Evolutionary conservation across 2,797 vertebrate genomes (phyloP).

Genomic region (Hirundo rustica): DNA sequence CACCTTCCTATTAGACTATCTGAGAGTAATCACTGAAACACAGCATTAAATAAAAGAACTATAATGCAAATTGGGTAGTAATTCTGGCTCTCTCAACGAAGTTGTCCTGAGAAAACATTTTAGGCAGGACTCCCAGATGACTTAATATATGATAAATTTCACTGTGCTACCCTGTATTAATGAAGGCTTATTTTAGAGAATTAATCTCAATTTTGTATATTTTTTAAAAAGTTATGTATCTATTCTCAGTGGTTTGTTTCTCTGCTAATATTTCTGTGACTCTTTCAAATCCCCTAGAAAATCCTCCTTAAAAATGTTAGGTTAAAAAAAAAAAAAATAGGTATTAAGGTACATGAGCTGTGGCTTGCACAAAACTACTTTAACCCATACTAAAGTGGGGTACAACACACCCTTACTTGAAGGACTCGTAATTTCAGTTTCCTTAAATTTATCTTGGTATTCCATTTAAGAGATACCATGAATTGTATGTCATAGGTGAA

Average conservation of each 20-base stretch:
- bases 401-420: background rate
- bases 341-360: background rate
- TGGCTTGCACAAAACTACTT: background rate
- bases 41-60: background rate
- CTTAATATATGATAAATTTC: conserved; percentile 15
- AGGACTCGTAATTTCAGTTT: background rate
- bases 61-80: background rate
- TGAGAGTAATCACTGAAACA: background rate
- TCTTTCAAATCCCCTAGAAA: background rate
- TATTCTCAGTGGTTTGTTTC: background rate
- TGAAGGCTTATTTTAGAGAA: conserved; percentile 43
- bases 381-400: background rate
- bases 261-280: background rate
- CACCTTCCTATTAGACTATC: background rate
- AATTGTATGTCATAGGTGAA: background rate
- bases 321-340: background rate
- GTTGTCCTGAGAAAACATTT: background rate
- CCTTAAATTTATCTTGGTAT: background rate
- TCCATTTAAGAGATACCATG: background rate
- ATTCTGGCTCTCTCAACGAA: background rate
- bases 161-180: background rate
- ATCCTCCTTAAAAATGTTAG: background rate
- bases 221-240: background rate
- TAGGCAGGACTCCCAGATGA: background rate
- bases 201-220: background rate